Evolutionary conservation across 2,113 vertebrate species (phyloP), one percentile per base, ranked within the genome.

Genomic region (Merops nubicus): DNA sequence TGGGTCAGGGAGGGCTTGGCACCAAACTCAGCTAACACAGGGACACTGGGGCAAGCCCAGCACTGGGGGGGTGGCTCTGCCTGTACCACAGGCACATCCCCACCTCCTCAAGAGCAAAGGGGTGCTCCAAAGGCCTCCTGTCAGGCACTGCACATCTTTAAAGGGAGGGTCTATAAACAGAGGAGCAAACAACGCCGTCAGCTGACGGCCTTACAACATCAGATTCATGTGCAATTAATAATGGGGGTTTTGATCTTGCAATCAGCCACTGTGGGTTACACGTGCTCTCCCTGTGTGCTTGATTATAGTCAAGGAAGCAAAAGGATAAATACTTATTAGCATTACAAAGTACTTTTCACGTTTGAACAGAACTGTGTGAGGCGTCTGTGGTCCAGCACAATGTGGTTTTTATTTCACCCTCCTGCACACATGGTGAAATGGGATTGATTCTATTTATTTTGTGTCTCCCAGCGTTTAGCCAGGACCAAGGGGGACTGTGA

Each of bases 191-290:
- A 28, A 21, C 93, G 80, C 95, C 88, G 68, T 85, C 93, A 96
- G 85, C 15, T 85, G 93, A 81, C 5, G 72, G 87, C 86, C 83
- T 88, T 42, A 36, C 64, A 73, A 33, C 79, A 69, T 56, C 57
- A 12, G 60, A 69, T 95, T 91, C 96, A 95, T 78, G n/a, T 95
- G 95, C 78, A 83, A 73, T 96, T 93, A 95, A 97, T 96, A 94
- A 93, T 19, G 13, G 78, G 18, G 42, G 92, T 96, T 97, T 96
- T 94, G 95, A 96, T 97, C 80, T 62, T 63, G 65, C 80, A 82
- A 69, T 91, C 93, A 94, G 75, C 89, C 67, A 57, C 81, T 86
- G 54, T 34, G 7, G 48, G 78, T 80, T n/a, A 59, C 95, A 96
- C 73, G 73, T 95, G 87, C 78, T 85, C 65, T 93, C 81, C 85